phyloP scores from a whole-genome alignment of 2,113 vertebrate species.

The Sander vitreus region DNA sequence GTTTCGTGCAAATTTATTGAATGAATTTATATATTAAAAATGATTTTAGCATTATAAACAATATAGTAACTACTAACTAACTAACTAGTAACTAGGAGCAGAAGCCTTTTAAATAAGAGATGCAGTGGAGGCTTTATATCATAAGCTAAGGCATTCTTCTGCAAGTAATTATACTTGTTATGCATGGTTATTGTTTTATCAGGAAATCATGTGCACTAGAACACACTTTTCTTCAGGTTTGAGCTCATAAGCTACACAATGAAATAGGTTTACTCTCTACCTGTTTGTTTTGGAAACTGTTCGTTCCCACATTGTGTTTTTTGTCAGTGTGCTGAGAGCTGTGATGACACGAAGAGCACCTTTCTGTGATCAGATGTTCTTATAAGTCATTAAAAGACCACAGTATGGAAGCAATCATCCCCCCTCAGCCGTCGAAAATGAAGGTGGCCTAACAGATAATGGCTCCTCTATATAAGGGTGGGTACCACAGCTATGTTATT shows the following conservation, averaged over 20 bases:
- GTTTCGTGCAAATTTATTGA: background rate
- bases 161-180: background rate
- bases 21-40: background rate
- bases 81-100: too few species aligned
- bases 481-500: conserved; percentile 40
- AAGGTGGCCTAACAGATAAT: conserved; percentile 43
- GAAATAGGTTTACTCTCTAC: background rate
- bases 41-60: background rate
- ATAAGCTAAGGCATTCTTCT: background rate
- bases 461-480: conserved; percentile 32
- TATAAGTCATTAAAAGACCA: conserved; percentile 49
- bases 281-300: background rate
- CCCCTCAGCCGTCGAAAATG: conserved; percentile 44
- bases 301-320: conserved; percentile 10
- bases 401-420: conserved; percentile 41
- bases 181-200: background rate
- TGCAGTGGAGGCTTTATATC: background rate
- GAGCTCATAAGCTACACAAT: background rate
- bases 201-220: background rate
- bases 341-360: conserved; percentile 45
- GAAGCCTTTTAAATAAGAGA: background rate
- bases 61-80: too few species aligned
- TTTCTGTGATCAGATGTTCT: conserved; percentile 52
- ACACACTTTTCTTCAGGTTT: background rate
- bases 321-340: conserved; percentile 11